A percentile compares a stretch with the other conserved stretches of the same genome.
Evolutionary conservation across 1,140 invertebrate genomes (phyloP).

Genomic region (Geopemphigus sp.): DNA sequence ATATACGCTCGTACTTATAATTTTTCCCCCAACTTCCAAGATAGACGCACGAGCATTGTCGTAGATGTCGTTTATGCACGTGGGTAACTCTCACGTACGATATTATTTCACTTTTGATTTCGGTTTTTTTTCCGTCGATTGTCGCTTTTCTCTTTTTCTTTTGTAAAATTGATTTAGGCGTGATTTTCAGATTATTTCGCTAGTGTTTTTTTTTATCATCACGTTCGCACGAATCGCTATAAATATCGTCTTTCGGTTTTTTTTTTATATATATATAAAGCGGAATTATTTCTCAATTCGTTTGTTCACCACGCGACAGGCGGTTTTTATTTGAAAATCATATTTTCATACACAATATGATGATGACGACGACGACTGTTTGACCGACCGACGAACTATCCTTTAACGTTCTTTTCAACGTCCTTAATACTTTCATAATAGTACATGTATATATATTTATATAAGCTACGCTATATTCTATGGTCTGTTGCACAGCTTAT

Average conservation of each 20-base stretch:
- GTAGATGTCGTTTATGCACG: too few relatives aligned
- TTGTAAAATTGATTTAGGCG: background rate
- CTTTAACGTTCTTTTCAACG: background rate
- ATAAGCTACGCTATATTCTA: background rate
- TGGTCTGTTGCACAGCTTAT: constrained; percentile 21
- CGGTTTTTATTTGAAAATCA: constrained; percentile 18
- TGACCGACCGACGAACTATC: background rate
- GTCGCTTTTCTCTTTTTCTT: constrained; percentile 6
- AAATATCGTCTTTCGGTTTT: background rate
- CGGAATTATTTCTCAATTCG: background rate
- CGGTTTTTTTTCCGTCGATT: background rate
- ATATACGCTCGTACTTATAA: too few relatives aligned
- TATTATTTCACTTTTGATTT: background rate
- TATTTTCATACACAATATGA: background rate
- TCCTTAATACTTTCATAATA: background rate
- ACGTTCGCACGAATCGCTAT: background rate
- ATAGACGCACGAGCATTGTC: too few relatives aligned
- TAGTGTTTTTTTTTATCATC: background rate
- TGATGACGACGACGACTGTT: too few relatives aligned
- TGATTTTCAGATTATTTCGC: constrained; percentile 6
- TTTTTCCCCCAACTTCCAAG: too few relatives aligned
- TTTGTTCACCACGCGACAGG: background rate
- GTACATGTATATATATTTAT: background rate
- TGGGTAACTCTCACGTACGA: background rate
- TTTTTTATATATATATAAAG: background rate